Evolutionary conservation across 1,140 invertebrate species (phyloP).

Genomic region (Idris sp.): DNA sequence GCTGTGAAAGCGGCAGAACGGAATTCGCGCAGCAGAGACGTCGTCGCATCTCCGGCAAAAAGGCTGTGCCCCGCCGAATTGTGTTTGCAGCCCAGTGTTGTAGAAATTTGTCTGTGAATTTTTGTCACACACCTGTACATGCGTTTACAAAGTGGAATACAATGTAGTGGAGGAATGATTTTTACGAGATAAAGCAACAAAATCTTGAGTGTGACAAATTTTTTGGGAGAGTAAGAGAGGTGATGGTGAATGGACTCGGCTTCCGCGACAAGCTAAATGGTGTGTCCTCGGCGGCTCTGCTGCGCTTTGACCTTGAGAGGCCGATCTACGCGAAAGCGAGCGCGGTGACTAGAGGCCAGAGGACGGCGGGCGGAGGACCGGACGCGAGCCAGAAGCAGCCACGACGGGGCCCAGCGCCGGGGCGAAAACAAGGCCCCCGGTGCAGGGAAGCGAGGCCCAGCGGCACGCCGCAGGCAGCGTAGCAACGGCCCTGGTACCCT

Average conservation of each 20-base stretch:
- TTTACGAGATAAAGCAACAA: too few species aligned
- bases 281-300: slow-evolving; percentile 62
- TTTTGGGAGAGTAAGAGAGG: too few species aligned
- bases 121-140: too few species aligned
- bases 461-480: slow-evolving; percentile 66
- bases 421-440: slow-evolving; percentile 75
- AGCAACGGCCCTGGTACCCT: slow-evolving; percentile 76
- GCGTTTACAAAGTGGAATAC: too few species aligned
- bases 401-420: slow-evolving; percentile 77
- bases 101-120: too few species aligned
- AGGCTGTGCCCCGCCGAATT: too few species aligned
- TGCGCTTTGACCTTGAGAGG: slow-evolving; percentile 56
- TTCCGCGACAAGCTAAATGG: slow-evolving; percentile 66
- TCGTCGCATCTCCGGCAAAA: slow-evolving; percentile 75
- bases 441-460: slow-evolving; percentile 72
- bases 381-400: slow-evolving; percentile 62
- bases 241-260: slow-evolving; percentile 73
- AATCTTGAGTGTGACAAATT: too few species aligned
- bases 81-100: too few species aligned
- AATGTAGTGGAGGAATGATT: too few species aligned
- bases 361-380: slow-evolving; percentile 45
- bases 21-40: slow-evolving; percentile 77
- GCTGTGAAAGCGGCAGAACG: slow-evolving; percentile 75
- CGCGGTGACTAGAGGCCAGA: slow-evolving; percentile 71
- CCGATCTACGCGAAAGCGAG: slow-evolving; percentile 45